Base-by-base conservation (phyloP, 2,888 invertebrate species). In the Megaustenia siamemsis region DNA sequence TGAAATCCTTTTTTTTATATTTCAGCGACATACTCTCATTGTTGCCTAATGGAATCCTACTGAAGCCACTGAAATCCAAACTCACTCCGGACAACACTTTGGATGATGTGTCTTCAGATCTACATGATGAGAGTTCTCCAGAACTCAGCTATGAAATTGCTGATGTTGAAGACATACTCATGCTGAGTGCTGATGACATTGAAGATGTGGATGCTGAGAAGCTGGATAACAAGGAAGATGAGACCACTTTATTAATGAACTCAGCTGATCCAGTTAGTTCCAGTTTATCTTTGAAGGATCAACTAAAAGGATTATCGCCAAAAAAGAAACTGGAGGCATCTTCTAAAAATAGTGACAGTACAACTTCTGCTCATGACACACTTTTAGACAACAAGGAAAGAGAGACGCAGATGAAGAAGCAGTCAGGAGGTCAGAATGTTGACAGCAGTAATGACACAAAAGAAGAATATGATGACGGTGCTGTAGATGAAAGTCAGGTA, bases 21-120 rank as follows among this genome's bases (percentile, higher is more conserved):
- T 73, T 73, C 78, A 78, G 78, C 45, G 78, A 60, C 40, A 78
- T 66, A 21, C 78, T 66, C 28, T 43, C 60, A 28, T 28, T 63
- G 60, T 43, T 63, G 63, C 1, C 45, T 18, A 78, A 78, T 66
- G 78, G 78, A n/a, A 78, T 78, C 28, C 32, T 1, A 10, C 28
- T 63, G 21, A 66, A 66, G 10, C 60, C 38, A 8, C 56, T 40
- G 24, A 56, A 38, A 4, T 28, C 32, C 1, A 66, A 40, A 32
- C n/a, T 32, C 8, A 3, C 78, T 24, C 78, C 63, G 24, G 78
- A 78, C 45, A 78, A 28, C 63, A 78, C 78, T 10, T 32, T 78
- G 43, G 53, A 78, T 43, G 78, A 78, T 45, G 63, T 78, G 28
- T 45, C 78, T 24, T 78, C 78, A 21, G 66, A 43, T 32, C 32